These are phyloP conservation scores for Tuta absoluta DNA, from an alignment of 2,888 invertebrate genomes.

Conservation along the genomic window DNA sequence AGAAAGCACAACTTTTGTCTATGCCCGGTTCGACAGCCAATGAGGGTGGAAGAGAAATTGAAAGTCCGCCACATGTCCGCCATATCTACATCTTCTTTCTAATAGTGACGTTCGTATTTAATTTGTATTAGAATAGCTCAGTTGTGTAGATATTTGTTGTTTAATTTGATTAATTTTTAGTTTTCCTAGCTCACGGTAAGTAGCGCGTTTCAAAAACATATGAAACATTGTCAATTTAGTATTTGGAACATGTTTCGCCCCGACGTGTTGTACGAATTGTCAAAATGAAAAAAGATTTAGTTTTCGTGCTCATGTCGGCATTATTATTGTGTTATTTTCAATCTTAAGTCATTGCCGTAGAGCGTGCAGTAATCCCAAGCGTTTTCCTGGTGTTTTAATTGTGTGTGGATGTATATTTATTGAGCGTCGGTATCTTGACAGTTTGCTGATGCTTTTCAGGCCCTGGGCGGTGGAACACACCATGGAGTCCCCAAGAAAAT, in stretches of 20 bases:
- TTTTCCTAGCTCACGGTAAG: conserved; percentile 69
- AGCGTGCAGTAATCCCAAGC: conserved; percentile 43
- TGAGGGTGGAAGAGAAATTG: conserved; percentile 58
- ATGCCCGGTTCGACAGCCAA: conserved; percentile 45
- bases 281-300: conserved; percentile 68
- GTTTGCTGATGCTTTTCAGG: conserved; percentile 61
- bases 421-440: conserved; percentile 43
- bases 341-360: conserved; percentile 37
- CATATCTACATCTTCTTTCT: conserved; percentile 75
- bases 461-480: conserved; percentile 64
- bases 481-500: conserved; percentile 87
- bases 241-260: conserved; percentile 62
- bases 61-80: conserved; percentile 76
- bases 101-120: conserved; percentile 74
- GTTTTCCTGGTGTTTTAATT: conserved; percentile 38
- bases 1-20: conserved; percentile 32
- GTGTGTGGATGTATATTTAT: conserved; percentile 41
- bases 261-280: conserved; percentile 70
- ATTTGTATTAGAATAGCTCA: conserved; percentile 70
- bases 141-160: conserved; percentile 71
- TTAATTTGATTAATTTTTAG: conserved; percentile 74
- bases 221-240: conserved; percentile 52
- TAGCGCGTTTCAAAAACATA: conserved; percentile 47
- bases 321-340: conserved; percentile 49
- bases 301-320: conserved; percentile 49